phyloP scores from a whole-genome alignment of 1,140 invertebrate species.

The Meloidogyne hapla region DNA sequence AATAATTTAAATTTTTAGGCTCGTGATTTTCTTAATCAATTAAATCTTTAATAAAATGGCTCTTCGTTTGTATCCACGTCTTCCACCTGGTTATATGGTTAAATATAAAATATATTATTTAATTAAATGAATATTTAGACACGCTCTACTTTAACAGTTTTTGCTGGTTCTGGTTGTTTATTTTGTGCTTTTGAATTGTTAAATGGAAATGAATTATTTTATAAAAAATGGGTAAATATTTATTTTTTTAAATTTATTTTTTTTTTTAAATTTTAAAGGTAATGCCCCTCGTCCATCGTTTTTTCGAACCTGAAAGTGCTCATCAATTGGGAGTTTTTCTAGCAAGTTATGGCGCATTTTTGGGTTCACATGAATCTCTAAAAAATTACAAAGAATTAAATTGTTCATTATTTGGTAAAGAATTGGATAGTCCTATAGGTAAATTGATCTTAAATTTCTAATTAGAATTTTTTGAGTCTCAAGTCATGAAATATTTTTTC shows the following conservation, averaged over 20 bases:
- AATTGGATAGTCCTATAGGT: slow-evolving; percentile 49
- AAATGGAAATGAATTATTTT: slow-evolving; percentile 13
- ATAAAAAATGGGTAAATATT: not conserved
- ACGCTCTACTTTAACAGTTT: not conserved
- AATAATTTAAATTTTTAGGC: not conserved
- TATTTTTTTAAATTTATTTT: slow-evolving; percentile 21
- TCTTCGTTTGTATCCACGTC: slow-evolving; percentile 43
- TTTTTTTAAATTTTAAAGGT: slow-evolving; percentile 19
- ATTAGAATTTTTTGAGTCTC: too few relatives aligned
- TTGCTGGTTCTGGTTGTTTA: slow-evolving; percentile 1
- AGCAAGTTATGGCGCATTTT: slow-evolving; percentile 33
- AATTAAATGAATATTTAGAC: not conserved
- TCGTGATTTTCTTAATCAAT: slow-evolving; percentile 3
- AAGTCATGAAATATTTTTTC: too few relatives aligned
- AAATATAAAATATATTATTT: not conserved
- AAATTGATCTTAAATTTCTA: too few relatives aligned
- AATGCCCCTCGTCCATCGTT: slow-evolving; percentile 36
- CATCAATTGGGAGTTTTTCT: slow-evolving; percentile 29
- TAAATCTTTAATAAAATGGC: slow-evolving; percentile 1
- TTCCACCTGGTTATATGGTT: slow-evolving; percentile 41
- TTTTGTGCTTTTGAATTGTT: slow-evolving; percentile 17
- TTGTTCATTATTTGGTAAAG: slow-evolving; percentile 35
- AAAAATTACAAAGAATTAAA: slow-evolving; percentile 39
- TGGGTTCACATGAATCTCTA: slow-evolving; percentile 17
- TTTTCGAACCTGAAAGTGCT: slow-evolving; percentile 39